Percentiles rank a stretch among this genome's conserved stretches.
Conservation (phyloP, 1,140 invertebrate species). For the Halyomorpha halys region DNA sequence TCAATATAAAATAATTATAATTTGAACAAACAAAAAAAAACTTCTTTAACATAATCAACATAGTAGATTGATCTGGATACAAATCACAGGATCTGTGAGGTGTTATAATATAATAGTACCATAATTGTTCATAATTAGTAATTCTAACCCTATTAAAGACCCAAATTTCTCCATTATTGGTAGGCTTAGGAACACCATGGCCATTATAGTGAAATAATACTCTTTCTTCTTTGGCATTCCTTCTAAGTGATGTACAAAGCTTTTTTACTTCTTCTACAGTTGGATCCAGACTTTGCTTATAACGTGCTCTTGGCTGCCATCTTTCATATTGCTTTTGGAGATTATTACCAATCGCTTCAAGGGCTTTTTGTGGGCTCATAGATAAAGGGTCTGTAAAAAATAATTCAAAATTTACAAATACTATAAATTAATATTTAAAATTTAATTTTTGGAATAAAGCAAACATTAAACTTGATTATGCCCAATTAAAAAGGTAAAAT, state of each 20-base stretch:
- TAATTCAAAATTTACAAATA: neutral
- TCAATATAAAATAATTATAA: no score
- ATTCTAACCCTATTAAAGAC: slow-evolving; percentile 86
- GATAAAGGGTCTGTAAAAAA: slow-evolving; percentile 58
- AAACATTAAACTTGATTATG: no score
- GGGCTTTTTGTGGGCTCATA: slow-evolving; percentile 81
- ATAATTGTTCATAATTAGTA: no score
- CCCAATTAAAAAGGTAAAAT: no score
- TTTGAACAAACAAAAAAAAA: no score
- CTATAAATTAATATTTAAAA: no score
- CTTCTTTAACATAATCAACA: no score
- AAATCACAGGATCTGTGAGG: no score
- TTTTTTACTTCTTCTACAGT: slow-evolving; percentile 98
- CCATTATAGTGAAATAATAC: slow-evolving; percentile 99
- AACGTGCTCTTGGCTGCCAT: slow-evolving; percentile 93
- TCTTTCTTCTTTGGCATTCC: slow-evolving; percentile 97
- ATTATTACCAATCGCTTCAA: slow-evolving; percentile 83
- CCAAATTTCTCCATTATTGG: slow-evolving; percentile 98
- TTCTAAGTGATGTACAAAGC: slow-evolving; percentile 83
- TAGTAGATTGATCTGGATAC: no score
- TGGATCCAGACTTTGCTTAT: slow-evolving; percentile 93
- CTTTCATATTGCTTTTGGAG: slow-evolving; percentile 94
- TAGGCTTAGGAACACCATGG: slow-evolving; percentile 97
- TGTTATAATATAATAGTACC: no score
- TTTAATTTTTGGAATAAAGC: no score